Conservation (phyloP, 2,113 vertebrate species). For the Leptocoma aspasia region DNA sequence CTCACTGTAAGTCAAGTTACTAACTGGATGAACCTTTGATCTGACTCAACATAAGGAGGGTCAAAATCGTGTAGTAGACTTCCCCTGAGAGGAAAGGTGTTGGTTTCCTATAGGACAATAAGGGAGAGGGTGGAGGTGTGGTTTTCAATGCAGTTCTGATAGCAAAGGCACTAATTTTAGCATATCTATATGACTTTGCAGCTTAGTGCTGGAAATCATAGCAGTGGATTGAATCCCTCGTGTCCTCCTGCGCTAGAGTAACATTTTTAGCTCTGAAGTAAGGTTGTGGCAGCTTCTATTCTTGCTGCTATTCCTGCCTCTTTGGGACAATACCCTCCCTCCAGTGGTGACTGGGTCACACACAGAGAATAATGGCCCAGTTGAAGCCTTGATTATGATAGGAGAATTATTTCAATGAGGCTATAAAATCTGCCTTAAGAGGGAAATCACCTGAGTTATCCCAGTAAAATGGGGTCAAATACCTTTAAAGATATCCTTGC, state of each 20-base stretch:
- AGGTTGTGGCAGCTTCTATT: not conserved
- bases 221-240: not conserved
- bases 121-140: not conserved
- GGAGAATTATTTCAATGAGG: not conserved
- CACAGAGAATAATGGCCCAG: not conserved
- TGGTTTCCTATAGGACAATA: constrained; percentile 33
- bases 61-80: not conserved
- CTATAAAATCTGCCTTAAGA: not conserved
- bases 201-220: not conserved
- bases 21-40: not conserved
- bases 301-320: not conserved
- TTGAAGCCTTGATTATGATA: not conserved
- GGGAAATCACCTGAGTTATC: not conserved
- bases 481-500: not conserved
- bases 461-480: not conserved
- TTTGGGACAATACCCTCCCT: not conserved
- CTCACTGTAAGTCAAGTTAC: not conserved
- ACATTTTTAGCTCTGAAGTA: not conserved
- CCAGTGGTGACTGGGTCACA: not conserved
- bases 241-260: not conserved
- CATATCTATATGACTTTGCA: not conserved
- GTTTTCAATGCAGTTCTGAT: not conserved
- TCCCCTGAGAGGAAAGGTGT: constrained; percentile 23
- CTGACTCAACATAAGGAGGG: not conserved
- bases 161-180: not conserved